Evolutionary conservation across 1,140 invertebrate genomes (phyloP), one percentile per base, ranked within the genome.

Genomic region (Belonocnema kinseyi): DNA sequence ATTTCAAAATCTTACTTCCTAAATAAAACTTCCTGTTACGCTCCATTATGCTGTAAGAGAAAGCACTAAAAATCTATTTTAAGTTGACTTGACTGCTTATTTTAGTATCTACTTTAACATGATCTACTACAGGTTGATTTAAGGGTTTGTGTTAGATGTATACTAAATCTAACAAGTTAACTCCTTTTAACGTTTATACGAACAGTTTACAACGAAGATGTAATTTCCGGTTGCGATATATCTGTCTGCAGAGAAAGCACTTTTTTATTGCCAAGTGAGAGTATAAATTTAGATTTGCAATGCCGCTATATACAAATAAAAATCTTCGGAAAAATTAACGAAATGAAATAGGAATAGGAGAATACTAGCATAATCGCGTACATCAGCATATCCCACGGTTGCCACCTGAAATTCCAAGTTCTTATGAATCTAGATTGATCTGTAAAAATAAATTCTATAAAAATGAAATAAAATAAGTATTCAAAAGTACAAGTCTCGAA

Each of bases 151-250:
- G 40, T 26, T 40, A 66, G 58, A 14, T 40, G 33, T 13, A n/a
- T n/a, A 66, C 61, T 66, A 66, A 66, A 66, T 66, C 61, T 66
- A 33, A 66, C 61, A 66, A 66, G 61, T 66, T 66, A 46, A 33
- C 61, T 66, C 61, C 40, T 66, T 66, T 66, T 46, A 66, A 66
- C 61, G 33, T 66, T 66, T 66, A 66, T 46, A 33, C 26, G 26
- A 26, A n/a, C 61, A 40, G 61, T 66, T 66, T 40, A 61, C 12
- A 61, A 21, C 33, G 61, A 66, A 66, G 61, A 66, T 66, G 61
- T n/a, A 66, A 66, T 66, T 66, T 66, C 61, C 61, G 61, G 61
- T 66, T 66, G n/a, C 26, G 61, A 66, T 66, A 66, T 66, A 21
- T 46, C 40, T 66, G 33, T 66, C 61, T 66, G 33, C 61, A 40